Percentiles rank a stretch among this genome's conserved stretches.
phyloP scores from a whole-genome alignment of 1,140 invertebrate genomes.

The Panagrolaimus sp. region DNA sequence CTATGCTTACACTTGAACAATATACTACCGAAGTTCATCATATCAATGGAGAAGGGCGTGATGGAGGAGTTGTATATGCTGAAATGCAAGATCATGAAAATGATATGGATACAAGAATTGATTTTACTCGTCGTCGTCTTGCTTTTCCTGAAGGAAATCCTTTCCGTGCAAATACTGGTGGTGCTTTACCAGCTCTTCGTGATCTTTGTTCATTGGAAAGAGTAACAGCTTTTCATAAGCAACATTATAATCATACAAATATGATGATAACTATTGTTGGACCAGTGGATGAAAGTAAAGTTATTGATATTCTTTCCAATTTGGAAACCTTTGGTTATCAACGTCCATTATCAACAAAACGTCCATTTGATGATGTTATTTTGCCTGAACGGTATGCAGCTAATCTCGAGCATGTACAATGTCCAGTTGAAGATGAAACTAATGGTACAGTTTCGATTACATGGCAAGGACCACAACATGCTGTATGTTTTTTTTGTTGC shows the following conservation, averaged over 20 bases:
- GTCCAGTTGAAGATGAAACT: slow-evolving; percentile 44
- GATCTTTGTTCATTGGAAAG: slow-evolving; percentile 75
- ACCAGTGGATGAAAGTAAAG: slow-evolving; percentile 70
- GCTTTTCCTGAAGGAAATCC: slow-evolving; percentile 51
- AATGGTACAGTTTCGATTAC: slow-evolving; percentile 25
- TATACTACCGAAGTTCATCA: slow-evolving; percentile 87
- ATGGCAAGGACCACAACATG: slow-evolving; percentile 22
- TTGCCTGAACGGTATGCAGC: slow-evolving; percentile 35
- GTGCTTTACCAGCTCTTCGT: slow-evolving; percentile 76
- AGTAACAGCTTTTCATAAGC: slow-evolving; percentile 74
- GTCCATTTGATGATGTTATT: slow-evolving; percentile 71
- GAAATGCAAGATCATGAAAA: slow-evolving; percentile 74
- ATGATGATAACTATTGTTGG: slow-evolving; percentile 77
- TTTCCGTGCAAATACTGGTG: slow-evolving; percentile 77
- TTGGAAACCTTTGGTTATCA: background rate
- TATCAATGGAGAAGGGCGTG: slow-evolving; percentile 76
- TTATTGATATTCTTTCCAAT: slow-evolving; percentile 67
- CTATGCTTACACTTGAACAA: slow-evolving; percentile 67
- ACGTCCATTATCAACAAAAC: slow-evolving; percentile 63
- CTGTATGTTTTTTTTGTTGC: slow-evolving; percentile 20
- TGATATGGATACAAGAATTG: slow-evolving; percentile 52
- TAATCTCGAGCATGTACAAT: slow-evolving; percentile 69
- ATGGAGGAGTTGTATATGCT: slow-evolving; percentile 85
- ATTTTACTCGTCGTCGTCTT: slow-evolving; percentile 22
- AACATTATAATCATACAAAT: slow-evolving; percentile 85